Percentiles rank a stretch among this genome's conserved stretches.
Conservation (phyloP, 2,113 vertebrate genomes). For the Laticauda laticaudata region DNA sequence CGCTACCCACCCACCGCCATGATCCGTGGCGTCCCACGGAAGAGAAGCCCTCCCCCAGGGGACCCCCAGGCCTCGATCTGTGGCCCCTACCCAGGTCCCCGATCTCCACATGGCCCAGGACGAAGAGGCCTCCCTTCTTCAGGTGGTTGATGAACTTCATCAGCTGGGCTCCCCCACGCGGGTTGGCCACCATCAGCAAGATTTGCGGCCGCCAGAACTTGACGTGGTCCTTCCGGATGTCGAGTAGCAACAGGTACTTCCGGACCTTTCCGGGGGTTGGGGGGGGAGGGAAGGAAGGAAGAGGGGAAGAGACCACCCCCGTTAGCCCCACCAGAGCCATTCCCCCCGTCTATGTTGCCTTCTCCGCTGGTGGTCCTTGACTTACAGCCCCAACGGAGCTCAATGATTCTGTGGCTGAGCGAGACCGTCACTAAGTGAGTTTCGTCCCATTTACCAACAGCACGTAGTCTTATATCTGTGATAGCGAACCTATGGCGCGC, state of each 20-base stretch:
- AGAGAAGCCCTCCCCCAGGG: neutral
- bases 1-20: neutral
- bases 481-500: too few species aligned
- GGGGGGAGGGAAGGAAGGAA: too few species aligned
- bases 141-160: slow-evolving; percentile 93
- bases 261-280: slow-evolving; percentile 71
- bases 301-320: neutral
- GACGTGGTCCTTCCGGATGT: slow-evolving; percentile 94
- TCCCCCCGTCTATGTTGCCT: neutral
- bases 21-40: neutral
- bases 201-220: slow-evolving; percentile 98
- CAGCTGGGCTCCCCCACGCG: slow-evolving; percentile 80
- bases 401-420: too few species aligned
- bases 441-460: neutral
- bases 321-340: neutral
- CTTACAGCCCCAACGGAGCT: neutral
- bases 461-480: too few species aligned
- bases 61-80: too few species aligned
- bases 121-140: slow-evolving; percentile 95
- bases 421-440: neutral
- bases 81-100: slow-evolving; percentile 86
- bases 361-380: neutral
- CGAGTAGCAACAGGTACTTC: slow-evolving; percentile 93
- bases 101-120: slow-evolving; percentile 90
- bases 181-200: slow-evolving; percentile 94